These are phyloP conservation scores for Clarias pachynema DNA, from an alignment of 2,797 vertebrate genomes.

Conservation along the genomic window DNA sequence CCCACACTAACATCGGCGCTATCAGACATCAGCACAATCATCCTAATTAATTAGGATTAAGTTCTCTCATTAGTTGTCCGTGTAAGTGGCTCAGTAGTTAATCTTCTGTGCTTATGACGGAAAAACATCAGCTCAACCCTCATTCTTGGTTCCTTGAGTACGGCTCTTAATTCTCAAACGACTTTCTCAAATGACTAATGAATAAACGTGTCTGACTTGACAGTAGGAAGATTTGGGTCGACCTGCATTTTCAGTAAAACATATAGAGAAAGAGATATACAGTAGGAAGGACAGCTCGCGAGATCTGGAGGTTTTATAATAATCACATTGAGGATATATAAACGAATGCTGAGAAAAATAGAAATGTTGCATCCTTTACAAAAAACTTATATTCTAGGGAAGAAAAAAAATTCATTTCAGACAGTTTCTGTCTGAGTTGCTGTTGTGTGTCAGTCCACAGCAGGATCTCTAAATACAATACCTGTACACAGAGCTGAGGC, in stretches of 20 bases:
- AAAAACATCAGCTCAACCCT: not conserved
- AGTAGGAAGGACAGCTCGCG: too few species aligned
- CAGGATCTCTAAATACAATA: not conserved
- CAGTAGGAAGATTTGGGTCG: not conserved
- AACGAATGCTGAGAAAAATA: not conserved
- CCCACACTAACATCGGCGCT: too few species aligned
- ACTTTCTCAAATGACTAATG: not conserved
- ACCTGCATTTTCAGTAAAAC: not conserved
- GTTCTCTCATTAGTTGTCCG: not conserved
- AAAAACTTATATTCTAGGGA: not conserved
- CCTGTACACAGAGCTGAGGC: not conserved
- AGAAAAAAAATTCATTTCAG: not conserved
- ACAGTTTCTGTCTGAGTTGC: slow-evolving; percentile 58
- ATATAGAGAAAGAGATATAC: not conserved
- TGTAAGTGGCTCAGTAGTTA: not conserved
- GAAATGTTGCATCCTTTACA: not conserved
- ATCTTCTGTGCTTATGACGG: not conserved
- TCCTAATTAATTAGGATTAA: not conserved
- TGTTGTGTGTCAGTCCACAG: slow-evolving; percentile 14
- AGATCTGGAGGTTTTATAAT: too few species aligned
- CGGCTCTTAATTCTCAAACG: not conserved
- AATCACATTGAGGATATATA: too few species aligned
- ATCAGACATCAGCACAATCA: too few species aligned
- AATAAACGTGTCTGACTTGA: not conserved
- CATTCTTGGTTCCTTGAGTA: not conserved